Conservation (phyloP, 2,888 invertebrate genomes). For the Punctoribates punctum region DNA sequence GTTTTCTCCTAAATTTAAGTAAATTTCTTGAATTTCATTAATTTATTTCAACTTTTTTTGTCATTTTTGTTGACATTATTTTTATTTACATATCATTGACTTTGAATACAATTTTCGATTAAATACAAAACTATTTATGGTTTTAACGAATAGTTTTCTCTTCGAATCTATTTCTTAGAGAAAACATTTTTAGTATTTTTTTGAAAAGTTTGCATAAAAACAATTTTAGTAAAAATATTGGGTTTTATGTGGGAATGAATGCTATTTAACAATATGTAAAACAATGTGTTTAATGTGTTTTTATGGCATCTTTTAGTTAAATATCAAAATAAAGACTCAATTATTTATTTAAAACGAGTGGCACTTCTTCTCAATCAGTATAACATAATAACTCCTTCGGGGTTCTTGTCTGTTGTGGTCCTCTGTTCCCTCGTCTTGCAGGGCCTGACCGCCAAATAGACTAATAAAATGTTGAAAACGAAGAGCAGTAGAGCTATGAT, state of each 20-base stretch:
- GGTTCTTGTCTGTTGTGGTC: slow-evolving; percentile 60
- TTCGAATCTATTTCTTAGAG: not conserved
- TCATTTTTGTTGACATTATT: slow-evolving; percentile 1
- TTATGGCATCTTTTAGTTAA: slow-evolving; percentile 31
- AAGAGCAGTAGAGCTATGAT: slow-evolving; percentile 67
- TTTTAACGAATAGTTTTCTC: not conserved
- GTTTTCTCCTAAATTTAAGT: not conserved
- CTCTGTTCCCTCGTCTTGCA: slow-evolving; percentile 60
- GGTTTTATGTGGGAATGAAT: slow-evolving; percentile 11
- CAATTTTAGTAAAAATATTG: not conserved
- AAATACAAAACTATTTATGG: not conserved
- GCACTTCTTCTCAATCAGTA: slow-evolving; percentile 58
- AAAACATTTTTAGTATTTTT: slow-evolving; percentile 1
- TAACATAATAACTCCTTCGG: slow-evolving; percentile 72
- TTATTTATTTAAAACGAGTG: slow-evolving; percentile 27
- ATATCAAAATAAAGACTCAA: slow-evolving; percentile 11
- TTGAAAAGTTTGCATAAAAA: not conserved
- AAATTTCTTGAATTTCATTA: not conserved
- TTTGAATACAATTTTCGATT: not conserved
- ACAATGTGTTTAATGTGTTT: slow-evolving; percentile 4
- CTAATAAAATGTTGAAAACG: slow-evolving; percentile 67
- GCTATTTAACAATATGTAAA: slow-evolving; percentile 16
- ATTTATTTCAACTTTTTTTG: slow-evolving; percentile 4
- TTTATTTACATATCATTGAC: slow-evolving; percentile 33
- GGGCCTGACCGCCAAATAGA: slow-evolving; percentile 69